Conservation (phyloP, 2,113 vertebrate species). For the Herpailurus yagouaroundi region DNA sequence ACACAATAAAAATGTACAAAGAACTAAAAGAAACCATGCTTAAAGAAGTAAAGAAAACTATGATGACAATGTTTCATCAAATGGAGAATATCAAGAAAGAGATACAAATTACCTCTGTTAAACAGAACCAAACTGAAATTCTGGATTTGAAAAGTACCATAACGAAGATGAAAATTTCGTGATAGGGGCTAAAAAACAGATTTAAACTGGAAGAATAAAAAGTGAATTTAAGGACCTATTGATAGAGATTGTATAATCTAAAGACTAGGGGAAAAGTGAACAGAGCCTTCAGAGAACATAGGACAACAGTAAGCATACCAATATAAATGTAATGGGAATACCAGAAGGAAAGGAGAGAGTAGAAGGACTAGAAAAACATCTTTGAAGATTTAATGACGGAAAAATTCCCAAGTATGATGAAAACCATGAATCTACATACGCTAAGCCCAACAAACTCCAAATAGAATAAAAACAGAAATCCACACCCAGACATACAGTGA, state of each 20-base stretch:
- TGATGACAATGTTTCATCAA: background rate
- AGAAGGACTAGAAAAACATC: background rate
- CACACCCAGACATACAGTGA: background rate
- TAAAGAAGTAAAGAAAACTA: background rate
- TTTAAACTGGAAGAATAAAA: background rate
- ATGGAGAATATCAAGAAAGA: background rate
- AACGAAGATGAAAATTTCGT: background rate
- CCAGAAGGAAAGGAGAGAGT: background rate
- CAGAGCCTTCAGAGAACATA: background rate
- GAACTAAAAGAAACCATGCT: background rate
- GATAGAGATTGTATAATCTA: background rate
- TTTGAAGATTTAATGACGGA: background rate
- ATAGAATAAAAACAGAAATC: background rate
- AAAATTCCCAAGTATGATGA: background rate
- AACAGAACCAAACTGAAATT: background rate
- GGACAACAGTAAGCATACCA: background rate
- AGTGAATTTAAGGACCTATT: background rate
- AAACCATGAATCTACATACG: background rate
- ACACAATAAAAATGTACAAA: background rate
- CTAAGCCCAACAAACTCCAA: background rate
- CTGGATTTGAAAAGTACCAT: background rate
- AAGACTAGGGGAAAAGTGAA: background rate
- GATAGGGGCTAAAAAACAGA: background rate
- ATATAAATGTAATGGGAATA: background rate
- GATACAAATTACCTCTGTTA: background rate